Conservation (phyloP, 1,140 invertebrate species). For the Ganaspis sp. region DNA sequence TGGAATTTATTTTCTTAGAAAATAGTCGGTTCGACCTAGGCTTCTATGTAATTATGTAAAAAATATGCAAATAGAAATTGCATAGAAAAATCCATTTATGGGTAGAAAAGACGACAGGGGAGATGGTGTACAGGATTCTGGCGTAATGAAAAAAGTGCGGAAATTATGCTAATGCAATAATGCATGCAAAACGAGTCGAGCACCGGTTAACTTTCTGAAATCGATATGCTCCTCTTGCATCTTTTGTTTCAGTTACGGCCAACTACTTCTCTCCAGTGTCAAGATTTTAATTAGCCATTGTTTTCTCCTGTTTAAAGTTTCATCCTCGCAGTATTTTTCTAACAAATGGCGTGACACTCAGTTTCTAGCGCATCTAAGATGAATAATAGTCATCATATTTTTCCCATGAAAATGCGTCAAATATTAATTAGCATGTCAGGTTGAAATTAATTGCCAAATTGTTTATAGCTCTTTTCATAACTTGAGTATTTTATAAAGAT, state of each 20-base stretch:
- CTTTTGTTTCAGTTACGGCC: constrained; percentile 33
- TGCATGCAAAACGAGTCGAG: constrained; percentile 57
- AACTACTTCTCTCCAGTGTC: not conserved
- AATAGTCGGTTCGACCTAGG: constrained; percentile 61
- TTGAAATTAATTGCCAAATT: no score
- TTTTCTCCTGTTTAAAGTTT: constrained; percentile 24
- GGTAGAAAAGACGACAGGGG: constrained; percentile 21
- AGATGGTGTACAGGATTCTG: constrained; percentile 40
- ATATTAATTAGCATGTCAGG: not conserved
- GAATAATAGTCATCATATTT: not conserved
- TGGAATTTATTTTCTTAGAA: constrained; percentile 63
- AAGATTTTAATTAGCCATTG: constrained; percentile 20
- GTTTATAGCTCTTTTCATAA: no score
- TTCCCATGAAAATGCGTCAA: not conserved
- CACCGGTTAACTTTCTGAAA: constrained; percentile 57
- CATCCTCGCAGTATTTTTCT: not conserved
- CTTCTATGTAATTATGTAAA: constrained; percentile 70
- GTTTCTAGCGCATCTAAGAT: constrained; percentile 16
- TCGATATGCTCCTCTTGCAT: constrained; percentile 51
- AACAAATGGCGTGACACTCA: not conserved
- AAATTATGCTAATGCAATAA: constrained; percentile 70
- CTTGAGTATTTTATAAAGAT: no score
- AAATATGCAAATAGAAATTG: constrained; percentile 75
- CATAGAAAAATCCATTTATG: constrained; percentile 70
- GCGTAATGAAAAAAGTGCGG: constrained; percentile 64